Evolutionary conservation across 2,888 invertebrate species (phyloP), one percentile per base, ranked within the genome.

Genomic region (Cerceris rybyensis): DNA sequence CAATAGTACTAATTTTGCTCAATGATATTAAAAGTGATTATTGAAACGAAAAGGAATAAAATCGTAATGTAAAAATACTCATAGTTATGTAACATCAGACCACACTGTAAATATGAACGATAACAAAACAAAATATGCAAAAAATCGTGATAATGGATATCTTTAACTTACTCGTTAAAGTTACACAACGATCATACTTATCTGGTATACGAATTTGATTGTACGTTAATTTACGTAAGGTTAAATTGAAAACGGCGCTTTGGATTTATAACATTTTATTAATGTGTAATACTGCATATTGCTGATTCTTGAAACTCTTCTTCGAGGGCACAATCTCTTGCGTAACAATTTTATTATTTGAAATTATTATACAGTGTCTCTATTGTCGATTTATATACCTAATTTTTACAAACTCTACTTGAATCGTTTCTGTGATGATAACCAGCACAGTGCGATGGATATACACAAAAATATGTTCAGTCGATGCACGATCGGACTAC

Each of bases 241-340:
- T 50, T 50, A n/a, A n/a, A 50, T 13, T 1, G 2, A n/a, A 50
- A 9, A 50, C 11, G 46, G n/a, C 50, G n/a, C n/a, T 11, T n/a
- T n/a, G n/a, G 13, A n/a, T 83, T 86, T 73, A 80, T 75, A 75
- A 79, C 77, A 71, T 76, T 91, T 91, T 90, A 90, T 91, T 91
- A 73, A 78, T 82, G 75, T 77, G 80, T 91, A 91, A 91, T 91
- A 91, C 91, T 91, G 91, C 90, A 88, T 88, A 89, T 88, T 82
- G 80, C 88, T 77, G 66, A 78, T 82, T 84, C 75, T 78, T 73
- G 49, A 80, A 83, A 80, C 72, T 87, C 81, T 82, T 84, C 78
- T 80, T 74, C 68, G 75, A 81, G 86, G 84, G 69, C 74, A 74
- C 78, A 28, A 75, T 64, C 70, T 83, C 66, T 78, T 74, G 67